phyloP scores from a whole-genome alignment of 2,113 vertebrate species.

The Sigmodon hispidus region DNA sequence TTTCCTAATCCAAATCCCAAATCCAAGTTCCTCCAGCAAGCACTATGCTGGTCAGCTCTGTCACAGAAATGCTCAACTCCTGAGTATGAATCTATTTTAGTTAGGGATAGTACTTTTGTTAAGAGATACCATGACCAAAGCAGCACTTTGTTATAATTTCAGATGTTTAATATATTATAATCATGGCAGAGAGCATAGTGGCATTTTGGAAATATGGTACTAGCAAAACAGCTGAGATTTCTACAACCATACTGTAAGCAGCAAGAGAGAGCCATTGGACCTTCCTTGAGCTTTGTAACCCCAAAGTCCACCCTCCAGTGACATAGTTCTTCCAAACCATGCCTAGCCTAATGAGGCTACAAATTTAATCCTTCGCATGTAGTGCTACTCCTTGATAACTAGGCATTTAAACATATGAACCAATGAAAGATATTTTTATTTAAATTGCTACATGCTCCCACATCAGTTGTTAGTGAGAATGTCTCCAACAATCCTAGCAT shows the following conservation, averaged over 20 bases:
- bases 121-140: not conserved
- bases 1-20: not conserved
- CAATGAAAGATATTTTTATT: not conserved
- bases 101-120: not conserved
- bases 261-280: not conserved
- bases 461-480: not conserved
- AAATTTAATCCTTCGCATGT: not conserved
- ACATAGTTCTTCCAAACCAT: not conserved
- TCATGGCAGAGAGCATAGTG: not conserved
- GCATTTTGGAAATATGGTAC: not conserved
- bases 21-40: not conserved
- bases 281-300: not conserved
- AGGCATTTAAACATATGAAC: not conserved
- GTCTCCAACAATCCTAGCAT: too few relatives aligned
- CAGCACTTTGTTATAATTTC: not conserved
- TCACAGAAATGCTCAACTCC: not conserved
- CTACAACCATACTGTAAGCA: not conserved
- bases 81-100: not conserved
- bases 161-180: not conserved
- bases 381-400: not conserved
- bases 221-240: not conserved
- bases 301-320: not conserved
- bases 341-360: not conserved
- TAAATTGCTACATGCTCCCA: not conserved
- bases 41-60: not conserved